A percentile compares a stretch with the other conserved stretches of the same genome.
phyloP scores from a whole-genome alignment of 1,140 invertebrate species.

The Megathymus violae region DNA sequence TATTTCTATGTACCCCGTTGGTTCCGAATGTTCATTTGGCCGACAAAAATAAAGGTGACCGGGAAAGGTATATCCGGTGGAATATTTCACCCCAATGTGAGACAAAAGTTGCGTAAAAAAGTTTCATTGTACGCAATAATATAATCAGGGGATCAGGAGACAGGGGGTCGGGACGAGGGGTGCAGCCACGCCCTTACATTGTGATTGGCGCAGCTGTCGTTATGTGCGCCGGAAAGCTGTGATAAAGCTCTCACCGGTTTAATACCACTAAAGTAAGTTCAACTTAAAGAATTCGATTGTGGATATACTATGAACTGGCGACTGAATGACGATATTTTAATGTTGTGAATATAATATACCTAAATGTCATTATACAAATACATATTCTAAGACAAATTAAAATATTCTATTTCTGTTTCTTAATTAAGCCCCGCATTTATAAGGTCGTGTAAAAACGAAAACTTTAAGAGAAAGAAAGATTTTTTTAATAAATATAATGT shows the following conservation, averaged over 20 bases:
- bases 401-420: too few relatives aligned
- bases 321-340: too few relatives aligned
- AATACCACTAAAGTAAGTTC: slow-evolving; percentile 6
- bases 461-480: too few relatives aligned
- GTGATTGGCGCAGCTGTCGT: slow-evolving; percentile 82
- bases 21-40: slow-evolving; percentile 8
- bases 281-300: not conserved
- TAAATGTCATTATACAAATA: too few relatives aligned
- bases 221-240: slow-evolving; percentile 48
- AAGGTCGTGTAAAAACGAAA: too few relatives aligned
- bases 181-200: slow-evolving; percentile 72
- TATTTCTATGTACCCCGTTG: slow-evolving; percentile 15
- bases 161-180: slow-evolving; percentile 45
- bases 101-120: slow-evolving; percentile 78
- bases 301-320: not conserved
- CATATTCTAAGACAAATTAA: too few relatives aligned
- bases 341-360: too few relatives aligned
- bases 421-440: too few relatives aligned
- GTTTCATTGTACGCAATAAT: slow-evolving; percentile 78
- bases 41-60: slow-evolving; percentile 69
- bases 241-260: slow-evolving; percentile 45
- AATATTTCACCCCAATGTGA: slow-evolving; percentile 80
- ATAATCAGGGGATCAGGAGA: slow-evolving; percentile 72
- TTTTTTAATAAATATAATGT: too few relatives aligned
- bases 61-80: slow-evolving; percentile 77